Conservation (phyloP, 2,113 vertebrate species). For the Hippocampus guttulatus region DNA sequence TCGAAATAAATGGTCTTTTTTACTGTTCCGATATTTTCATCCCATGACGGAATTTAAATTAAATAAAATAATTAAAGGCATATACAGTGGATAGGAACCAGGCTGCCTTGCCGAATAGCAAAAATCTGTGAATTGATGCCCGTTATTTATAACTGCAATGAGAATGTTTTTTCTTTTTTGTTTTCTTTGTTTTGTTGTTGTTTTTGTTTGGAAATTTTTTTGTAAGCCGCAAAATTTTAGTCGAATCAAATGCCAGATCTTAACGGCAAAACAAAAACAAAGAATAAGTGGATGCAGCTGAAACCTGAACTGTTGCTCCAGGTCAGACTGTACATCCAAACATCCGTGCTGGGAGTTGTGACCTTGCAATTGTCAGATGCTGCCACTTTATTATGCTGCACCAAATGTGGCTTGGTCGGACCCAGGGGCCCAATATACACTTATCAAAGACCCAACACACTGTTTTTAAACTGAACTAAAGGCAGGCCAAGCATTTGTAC, state of each 20-base stretch:
- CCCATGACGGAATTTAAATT: too few relatives aligned
- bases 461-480: conserved; percentile 31
- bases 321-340: conserved; percentile 16
- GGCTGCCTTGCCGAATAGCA: too few relatives aligned
- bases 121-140: too few relatives aligned
- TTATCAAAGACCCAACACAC: conserved; percentile 22
- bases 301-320: conserved; percentile 4
- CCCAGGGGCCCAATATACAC: conserved; percentile 35
- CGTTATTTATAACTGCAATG: too few relatives aligned
- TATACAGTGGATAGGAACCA: too few relatives aligned
- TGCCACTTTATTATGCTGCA: background rate
- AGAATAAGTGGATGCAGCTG: background rate
- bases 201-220: background rate
- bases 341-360: conserved; percentile 8
- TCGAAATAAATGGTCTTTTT: too few relatives aligned
- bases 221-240: background rate
- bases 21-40: too few relatives aligned
- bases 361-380: conserved; percentile 30
- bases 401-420: conserved; percentile 8
- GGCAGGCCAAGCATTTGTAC: conserved; percentile 23
- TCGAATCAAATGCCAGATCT: background rate
- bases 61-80: too few relatives aligned
- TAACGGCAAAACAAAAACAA: background rate
- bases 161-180: too few relatives aligned
- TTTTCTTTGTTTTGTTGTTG: too few relatives aligned